Base-by-base conservation (phyloP, 2,888 invertebrate species). In the Parnassius smintheus region DNA sequence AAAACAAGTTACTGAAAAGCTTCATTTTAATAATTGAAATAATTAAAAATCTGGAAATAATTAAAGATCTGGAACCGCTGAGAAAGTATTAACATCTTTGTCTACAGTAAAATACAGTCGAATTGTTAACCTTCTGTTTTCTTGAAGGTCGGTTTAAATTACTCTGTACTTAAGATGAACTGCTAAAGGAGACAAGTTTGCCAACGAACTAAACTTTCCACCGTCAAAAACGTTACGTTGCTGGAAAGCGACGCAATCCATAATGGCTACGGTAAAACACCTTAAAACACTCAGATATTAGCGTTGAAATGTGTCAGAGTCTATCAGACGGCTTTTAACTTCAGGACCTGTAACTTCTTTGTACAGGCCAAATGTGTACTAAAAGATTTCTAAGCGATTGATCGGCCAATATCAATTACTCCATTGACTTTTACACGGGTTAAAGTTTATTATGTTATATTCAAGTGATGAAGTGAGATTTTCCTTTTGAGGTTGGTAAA, bases 251-350 rank as follows among this genome's bases (percentile, higher is more conserved):
- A 60, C 50, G 61, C 54, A 57, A 66, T 64, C 61, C 62, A 66
- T 66, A 70, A 76, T 66, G 72, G 68, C 65, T 59, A 63, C 68
- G 70, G 71, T 73, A 74, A 68, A 65, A 63, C 71, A 72, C 68
- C 71, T 72, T 71, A 72, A 76, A 73, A 72, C 72, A 68, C 72
- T 75, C 67, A 66, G 71, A 73, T 76, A 75, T 75, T 76, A 74
- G 70, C 74, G 72, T 71, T 71, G 71, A 73, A 78, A 75, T 72
- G 69, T 74, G 80, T 80, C 79, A 68, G 69, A 70, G 67, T 72
- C 76, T 70, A 80, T 82, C 77, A 77, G 66, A 48, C 61, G 41
- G 68, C 70, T 70, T 68, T 71, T 68, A 69, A 65, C 68, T 60
- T 10, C 53, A 45, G 45, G 18, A 41, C 56, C 44, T 35, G 44